Percentiles rank a stretch among this genome's conserved stretches.
Evolutionary conservation across 2,113 vertebrate genomes (phyloP).

Genomic region (Phylloscopus trochilus): DNA sequence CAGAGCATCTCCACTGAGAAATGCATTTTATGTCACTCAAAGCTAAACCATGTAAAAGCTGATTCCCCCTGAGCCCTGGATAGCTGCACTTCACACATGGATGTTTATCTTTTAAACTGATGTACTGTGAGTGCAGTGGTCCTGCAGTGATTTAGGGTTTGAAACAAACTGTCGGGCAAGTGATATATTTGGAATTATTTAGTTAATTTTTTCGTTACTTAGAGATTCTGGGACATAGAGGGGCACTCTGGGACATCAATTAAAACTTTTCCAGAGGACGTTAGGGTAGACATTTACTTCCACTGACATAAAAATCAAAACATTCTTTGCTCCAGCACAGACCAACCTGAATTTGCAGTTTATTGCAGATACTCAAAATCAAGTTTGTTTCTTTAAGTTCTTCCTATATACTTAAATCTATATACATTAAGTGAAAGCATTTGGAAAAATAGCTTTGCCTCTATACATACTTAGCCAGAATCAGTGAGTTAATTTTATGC

Average conservation of each 20-base stretch:
- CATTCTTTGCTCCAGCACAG: not conserved
- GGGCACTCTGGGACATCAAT: not conserved
- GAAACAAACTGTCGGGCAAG: not conserved
- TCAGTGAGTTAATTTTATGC: not conserved
- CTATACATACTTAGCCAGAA: not conserved
- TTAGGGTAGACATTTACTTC: not conserved
- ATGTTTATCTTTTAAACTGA: not conserved
- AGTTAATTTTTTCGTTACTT: not conserved
- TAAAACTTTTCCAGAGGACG: not conserved
- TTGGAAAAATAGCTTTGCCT: not conserved
- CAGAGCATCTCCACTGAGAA: not conserved
- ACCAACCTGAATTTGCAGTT: not conserved
- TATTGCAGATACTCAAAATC: not conserved
- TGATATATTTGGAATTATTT: not conserved
- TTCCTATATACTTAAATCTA: not conserved
- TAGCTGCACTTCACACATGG: not conserved
- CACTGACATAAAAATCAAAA: not conserved
- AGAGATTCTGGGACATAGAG: slow-evolving; percentile 11
- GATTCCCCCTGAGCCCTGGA: not conserved
- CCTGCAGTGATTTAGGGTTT: not conserved
- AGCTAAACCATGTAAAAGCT: not conserved
- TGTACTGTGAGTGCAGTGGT: not conserved
- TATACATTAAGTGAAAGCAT: not conserved
- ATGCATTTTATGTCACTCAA: not conserved
- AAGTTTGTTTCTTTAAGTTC: not conserved